Conservation (phyloP, 2,888 invertebrate species). For the Gastracanthus pulcherrimus region DNA sequence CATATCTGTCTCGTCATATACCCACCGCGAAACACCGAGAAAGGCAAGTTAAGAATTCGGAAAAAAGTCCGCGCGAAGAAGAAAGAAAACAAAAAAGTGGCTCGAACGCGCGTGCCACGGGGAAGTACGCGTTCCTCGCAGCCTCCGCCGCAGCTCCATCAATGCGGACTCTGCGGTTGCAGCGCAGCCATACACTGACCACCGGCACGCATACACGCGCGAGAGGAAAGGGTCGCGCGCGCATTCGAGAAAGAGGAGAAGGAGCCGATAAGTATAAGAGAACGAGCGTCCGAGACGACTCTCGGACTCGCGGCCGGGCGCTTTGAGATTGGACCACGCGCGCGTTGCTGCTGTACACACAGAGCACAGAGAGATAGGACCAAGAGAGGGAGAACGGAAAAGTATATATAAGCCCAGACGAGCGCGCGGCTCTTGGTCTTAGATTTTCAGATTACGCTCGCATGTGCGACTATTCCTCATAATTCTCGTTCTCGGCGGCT, state of each 20-base stretch:
- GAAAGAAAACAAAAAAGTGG: not conserved
- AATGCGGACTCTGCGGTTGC: no score
- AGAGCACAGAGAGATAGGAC: no score
- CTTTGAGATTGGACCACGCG: not conserved
- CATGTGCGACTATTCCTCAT: not conserved
- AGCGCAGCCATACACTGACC: not conserved
- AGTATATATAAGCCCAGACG: not conserved
- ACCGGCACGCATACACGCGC: no score
- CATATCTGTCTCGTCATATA: no score
- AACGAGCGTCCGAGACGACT: not conserved
- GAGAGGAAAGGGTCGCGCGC: not conserved
- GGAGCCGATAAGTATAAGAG: not conserved
- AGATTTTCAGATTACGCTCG: not conserved
- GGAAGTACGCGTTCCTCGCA: not conserved
- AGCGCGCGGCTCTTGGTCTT: not conserved
- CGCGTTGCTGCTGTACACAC: no score
- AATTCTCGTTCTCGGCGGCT: not conserved
- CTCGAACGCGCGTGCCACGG: not conserved
- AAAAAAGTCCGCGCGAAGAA: not conserved
- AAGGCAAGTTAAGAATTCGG: not conserved
- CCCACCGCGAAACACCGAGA: not conserved
- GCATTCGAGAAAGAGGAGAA: not conserved
- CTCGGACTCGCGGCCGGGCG: no score
- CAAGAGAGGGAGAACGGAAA: not conserved
- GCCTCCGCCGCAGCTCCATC: no score